Percentiles rank a stretch among this genome's conserved stretches.
Conservation (phyloP, 2,113 vertebrate species). For the Leucopternis melanops region DNA sequence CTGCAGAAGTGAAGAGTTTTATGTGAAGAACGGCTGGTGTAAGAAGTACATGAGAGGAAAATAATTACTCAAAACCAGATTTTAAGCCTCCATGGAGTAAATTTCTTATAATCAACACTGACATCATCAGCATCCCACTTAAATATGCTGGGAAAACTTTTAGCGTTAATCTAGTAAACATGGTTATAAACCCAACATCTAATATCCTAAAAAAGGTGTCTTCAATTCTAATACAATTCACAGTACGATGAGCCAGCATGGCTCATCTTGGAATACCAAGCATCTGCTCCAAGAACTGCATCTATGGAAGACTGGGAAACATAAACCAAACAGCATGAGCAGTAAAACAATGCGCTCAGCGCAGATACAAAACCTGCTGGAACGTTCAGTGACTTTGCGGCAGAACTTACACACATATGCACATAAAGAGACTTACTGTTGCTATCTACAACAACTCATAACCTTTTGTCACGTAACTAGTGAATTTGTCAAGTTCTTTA, state of each 20-base stretch:
- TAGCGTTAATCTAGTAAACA: background rate
- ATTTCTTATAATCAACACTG: background rate
- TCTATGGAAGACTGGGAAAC: background rate
- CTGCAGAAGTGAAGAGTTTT: background rate
- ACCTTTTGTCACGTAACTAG: background rate
- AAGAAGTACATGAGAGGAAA: background rate
- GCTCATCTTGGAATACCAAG: background rate
- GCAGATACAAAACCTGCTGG: background rate
- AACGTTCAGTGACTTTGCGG: background rate
- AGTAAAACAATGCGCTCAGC: background rate
- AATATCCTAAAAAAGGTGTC: background rate
- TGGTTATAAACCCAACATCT: background rate
- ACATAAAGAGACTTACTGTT: background rate
- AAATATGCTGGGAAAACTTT: background rate
- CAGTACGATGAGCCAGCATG: rapidly evolving
- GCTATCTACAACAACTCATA: background rate
- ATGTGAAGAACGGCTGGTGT: background rate
- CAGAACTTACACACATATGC: background rate
- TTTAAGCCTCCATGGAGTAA: background rate
- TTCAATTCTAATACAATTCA: background rate
- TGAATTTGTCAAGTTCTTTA: background rate
- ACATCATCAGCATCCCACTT: background rate
- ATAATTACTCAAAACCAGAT: background rate
- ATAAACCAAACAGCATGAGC: background rate
- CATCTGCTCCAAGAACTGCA: background rate